phyloP scores from a whole-genome alignment of 2,113 vertebrate species.

The Smithornis capensis region DNA sequence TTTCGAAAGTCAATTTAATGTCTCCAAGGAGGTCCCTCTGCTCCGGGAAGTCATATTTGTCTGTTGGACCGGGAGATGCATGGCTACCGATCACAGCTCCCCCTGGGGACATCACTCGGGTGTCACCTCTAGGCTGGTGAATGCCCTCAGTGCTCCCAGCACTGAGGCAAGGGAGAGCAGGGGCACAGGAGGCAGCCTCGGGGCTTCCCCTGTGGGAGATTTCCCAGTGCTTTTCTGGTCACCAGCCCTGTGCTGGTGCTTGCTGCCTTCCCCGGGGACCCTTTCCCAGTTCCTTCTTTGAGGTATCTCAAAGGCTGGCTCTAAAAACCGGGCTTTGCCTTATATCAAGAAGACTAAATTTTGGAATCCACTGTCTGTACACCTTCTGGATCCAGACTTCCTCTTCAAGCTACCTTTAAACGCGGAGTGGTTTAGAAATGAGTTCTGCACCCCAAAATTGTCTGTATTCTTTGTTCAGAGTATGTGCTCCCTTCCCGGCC shows the following conservation, averaged over 20 bases:
- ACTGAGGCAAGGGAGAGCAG: accelerated
- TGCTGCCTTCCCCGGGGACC: not conserved
- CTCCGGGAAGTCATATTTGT: not conserved
- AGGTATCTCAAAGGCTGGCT: not conserved
- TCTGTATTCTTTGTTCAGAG: not conserved
- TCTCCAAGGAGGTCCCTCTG: not conserved
- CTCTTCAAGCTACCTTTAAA: not conserved
- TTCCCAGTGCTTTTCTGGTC: not conserved
- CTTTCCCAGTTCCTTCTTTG: not conserved
- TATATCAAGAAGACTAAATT: not conserved
- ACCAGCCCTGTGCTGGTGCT: not conserved
- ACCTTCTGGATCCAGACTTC: not conserved
- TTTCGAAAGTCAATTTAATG: not conserved
- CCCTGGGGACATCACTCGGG: not conserved
- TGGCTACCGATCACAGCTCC: not conserved
- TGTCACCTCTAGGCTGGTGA: not conserved
- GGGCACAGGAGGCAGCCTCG: accelerated
- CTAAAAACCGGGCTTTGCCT: not conserved
- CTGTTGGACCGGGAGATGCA: accelerated
- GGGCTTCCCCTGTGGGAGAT: not conserved
- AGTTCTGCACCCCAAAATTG: not conserved
- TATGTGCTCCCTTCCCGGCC: not conserved
- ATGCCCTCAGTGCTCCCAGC: not conserved
- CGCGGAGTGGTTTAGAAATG: not conserved
- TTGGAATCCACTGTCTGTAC: not conserved